phyloP scores from a whole-genome alignment of 1,140 invertebrate genomes.

The Conus ventricosus region DNA sequence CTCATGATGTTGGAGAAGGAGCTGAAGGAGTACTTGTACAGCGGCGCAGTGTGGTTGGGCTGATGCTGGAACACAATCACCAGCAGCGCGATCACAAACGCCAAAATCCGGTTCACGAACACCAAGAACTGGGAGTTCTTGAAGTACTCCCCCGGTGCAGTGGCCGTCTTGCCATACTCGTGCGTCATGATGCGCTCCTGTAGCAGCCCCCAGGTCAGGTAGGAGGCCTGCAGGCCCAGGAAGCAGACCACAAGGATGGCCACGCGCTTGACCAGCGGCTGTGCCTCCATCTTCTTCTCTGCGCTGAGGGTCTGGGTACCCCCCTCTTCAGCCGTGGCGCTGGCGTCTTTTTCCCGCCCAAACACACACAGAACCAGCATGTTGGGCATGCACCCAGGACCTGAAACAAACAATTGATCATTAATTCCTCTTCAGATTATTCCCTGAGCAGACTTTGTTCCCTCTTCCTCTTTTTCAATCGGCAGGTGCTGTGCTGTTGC shows the following conservation, averaged over 20 bases:
- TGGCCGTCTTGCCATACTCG: conserved; percentile 78
- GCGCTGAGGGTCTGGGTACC: conserved; percentile 27
- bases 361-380: conserved; percentile 79
- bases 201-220: conserved; percentile 94
- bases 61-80: conserved; percentile 78
- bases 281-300: conserved; percentile 33
- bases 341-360: conserved; percentile 74
- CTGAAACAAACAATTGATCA: conserved; percentile 33
- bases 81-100: conserved; percentile 85
- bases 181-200: conserved; percentile 85
- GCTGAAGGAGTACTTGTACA: conserved; percentile 97
- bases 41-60: conserved; percentile 85
- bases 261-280: conserved; percentile 39
- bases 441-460: too few relatives aligned
- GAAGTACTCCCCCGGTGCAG: conserved; percentile 79
- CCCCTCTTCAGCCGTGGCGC: conserved; percentile 55
- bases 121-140: conserved; percentile 96
- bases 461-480: too few relatives aligned
- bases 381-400: conserved; percentile 60
- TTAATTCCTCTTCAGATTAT: not conserved
- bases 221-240: conserved; percentile 90
- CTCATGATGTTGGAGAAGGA: conserved; percentile 99
- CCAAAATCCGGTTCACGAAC: conserved; percentile 93
- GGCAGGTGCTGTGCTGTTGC: too few relatives aligned
- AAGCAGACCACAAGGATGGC: conserved; percentile 85